These are phyloP conservation scores for Caenorhabditis uteleia DNA, from an alignment of 2,888 invertebrate species.

Conservation along the genomic window DNA sequence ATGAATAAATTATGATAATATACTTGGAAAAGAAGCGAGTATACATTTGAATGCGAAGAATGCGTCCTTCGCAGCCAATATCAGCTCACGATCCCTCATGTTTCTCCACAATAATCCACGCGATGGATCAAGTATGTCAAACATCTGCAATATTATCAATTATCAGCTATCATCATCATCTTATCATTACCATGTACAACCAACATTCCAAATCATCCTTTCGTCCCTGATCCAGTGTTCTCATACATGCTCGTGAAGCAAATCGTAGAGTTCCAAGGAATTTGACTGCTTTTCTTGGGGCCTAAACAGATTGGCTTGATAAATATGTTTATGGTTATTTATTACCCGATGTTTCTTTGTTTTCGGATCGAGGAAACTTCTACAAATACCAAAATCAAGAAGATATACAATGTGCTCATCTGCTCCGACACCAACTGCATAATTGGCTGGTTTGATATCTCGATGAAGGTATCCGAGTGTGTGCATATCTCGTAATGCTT, in stretches of 20 bases:
- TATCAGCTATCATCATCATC: constrained; percentile 57
- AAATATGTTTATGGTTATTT: constrained; percentile 51
- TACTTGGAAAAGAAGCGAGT: neutral
- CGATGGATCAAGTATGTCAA: constrained; percentile 35
- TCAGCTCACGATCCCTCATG: constrained; percentile 10
- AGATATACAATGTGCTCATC: constrained; percentile 20
- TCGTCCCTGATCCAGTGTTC: constrained; percentile 20
- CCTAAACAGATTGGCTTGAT: no score
- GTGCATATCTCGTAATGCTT: constrained; percentile 44
- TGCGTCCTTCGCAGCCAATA: constrained; percentile 7
- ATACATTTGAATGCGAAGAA: constrained; percentile 22
- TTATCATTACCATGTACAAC: constrained; percentile 35
- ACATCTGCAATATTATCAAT: constrained; percentile 60
- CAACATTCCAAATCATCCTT: constrained; percentile 36
- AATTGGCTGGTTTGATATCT: constrained; percentile 47
- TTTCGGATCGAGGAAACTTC: constrained; percentile 3
- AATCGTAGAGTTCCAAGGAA: constrained; percentile 47
- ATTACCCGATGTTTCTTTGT: constrained; percentile 1
- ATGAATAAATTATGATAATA: neutral
- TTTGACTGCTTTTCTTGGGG: constrained; percentile 34
- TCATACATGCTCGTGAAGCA: constrained; percentile 42
- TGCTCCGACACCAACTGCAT: constrained; percentile 37
- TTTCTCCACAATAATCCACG: constrained; percentile 36
- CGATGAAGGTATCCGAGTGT: constrained; percentile 43
- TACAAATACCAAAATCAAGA: constrained; percentile 35